phyloP scores from a whole-genome alignment of 2,888 invertebrate genomes.

The Spisula solida region DNA sequence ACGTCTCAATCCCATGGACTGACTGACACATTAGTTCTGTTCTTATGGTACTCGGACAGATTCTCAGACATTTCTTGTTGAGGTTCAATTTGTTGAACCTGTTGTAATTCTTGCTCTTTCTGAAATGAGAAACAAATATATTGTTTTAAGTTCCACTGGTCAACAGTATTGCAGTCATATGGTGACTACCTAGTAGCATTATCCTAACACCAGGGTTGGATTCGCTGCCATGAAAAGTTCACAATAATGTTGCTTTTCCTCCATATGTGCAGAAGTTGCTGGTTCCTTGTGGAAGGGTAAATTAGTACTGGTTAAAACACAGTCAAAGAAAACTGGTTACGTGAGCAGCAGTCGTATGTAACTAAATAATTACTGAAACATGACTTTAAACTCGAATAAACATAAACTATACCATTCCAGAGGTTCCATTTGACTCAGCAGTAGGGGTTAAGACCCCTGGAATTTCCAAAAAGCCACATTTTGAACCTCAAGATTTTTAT shows the following conservation, averaged over 20 bases:
- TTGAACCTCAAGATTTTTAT: no score
- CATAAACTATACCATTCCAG: no score
- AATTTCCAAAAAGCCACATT: no score
- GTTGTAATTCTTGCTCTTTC: constrained; percentile 69
- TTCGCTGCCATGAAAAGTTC: not conserved
- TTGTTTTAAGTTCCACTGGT: not conserved
- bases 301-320: not conserved
- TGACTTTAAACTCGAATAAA: not conserved
- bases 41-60: constrained; percentile 45
- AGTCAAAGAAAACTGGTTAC: not conserved
- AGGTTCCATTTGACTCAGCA: no score
- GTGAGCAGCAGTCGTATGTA: no score
- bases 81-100: constrained; percentile 45
- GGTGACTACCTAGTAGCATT: no score
- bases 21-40: not conserved
- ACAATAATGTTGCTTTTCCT: not conserved
- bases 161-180: not conserved
- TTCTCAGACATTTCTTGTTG: not conserved
- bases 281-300: not conserved
- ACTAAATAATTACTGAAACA: not conserved
- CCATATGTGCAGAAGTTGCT: no score
- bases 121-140: constrained; percentile 36
- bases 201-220: no score
- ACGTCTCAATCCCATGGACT: not conserved
- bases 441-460: no score